These are phyloP conservation scores for Noctuana brunneofusca DNA, from an alignment of 2,888 invertebrate genomes.

Conservation along the genomic window DNA sequence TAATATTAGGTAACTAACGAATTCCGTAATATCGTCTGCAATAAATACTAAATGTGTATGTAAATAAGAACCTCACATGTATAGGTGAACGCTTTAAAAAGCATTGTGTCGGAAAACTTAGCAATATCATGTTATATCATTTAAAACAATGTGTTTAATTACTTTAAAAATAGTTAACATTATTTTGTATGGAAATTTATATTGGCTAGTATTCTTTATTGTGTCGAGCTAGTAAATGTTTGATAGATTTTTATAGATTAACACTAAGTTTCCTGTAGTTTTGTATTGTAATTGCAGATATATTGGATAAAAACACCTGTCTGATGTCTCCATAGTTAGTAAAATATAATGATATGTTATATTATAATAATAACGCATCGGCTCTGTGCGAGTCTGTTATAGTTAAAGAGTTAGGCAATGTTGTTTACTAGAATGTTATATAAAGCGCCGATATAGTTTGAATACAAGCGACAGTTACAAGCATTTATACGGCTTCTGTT, in stretches of 20 bases:
- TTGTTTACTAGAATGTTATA: conserved; percentile 23
- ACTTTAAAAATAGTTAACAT: conserved; percentile 15
- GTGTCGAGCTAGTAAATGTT: conserved; percentile 16
- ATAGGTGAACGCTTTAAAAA: conserved; percentile 26
- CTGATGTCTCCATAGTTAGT: conserved; percentile 27
- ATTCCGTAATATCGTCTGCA: conserved; percentile 29
- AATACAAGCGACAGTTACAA: conserved; percentile 17
- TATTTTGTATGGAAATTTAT: conserved; percentile 24
- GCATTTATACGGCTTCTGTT: conserved; percentile 23
- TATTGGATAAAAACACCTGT: conserved; percentile 9
- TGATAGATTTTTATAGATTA: conserved; percentile 17
- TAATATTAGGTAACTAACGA: conserved; percentile 29
- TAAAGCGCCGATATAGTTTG: conserved; percentile 16
- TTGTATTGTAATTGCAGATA: conserved; percentile 12
- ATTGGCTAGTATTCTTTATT: conserved; percentile 23
- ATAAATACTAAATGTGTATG: conserved; percentile 23
- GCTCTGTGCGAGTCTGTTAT: conserved; percentile 17
- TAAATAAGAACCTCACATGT: conserved; percentile 26
- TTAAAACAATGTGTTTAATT: conserved; percentile 11
- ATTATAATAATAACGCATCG: conserved; percentile 10
- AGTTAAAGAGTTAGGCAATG: conserved; percentile 29
- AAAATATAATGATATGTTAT: conserved; percentile 29
- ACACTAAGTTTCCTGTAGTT: conserved; percentile 12
- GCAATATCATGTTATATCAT: conserved; percentile 22
- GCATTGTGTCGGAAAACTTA: conserved; percentile 22